Conservation (phyloP, 2,113 vertebrate species). For the Nematolebias whitei region DNA sequence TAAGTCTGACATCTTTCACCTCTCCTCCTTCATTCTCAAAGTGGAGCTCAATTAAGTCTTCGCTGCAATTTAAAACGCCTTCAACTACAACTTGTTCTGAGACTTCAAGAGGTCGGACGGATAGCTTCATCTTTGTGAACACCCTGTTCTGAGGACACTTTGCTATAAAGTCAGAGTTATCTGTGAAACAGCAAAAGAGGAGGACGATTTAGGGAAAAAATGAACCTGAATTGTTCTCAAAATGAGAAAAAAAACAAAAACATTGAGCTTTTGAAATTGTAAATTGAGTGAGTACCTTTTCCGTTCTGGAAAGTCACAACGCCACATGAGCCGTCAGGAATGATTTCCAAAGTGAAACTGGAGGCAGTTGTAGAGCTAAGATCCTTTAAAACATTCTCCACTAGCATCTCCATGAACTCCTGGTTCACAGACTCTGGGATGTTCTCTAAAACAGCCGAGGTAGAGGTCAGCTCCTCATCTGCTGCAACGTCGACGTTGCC, state of each 20-base stretch:
- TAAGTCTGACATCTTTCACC: slow-evolving; percentile 53
- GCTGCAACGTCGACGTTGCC: not conserved
- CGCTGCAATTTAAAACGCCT: slow-evolving; percentile 63
- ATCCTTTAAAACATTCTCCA: slow-evolving; percentile 80
- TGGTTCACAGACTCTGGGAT: slow-evolving; percentile 44
- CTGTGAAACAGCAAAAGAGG: slow-evolving; percentile 64
- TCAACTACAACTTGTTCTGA: slow-evolving; percentile 81
- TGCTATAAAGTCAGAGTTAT: slow-evolving; percentile 67
- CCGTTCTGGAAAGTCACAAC: slow-evolving; percentile 80
- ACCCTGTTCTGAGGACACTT: slow-evolving; percentile 63
- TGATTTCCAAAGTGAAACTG: slow-evolving; percentile 80
- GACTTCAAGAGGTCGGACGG: slow-evolving; percentile 77
- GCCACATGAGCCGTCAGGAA: slow-evolving; percentile 75
- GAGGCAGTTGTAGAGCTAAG: slow-evolving; percentile 50
- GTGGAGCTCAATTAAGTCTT: slow-evolving; percentile 74
- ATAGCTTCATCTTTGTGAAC: slow-evolving; percentile 72
- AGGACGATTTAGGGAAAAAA: not conserved
- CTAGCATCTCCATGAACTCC: slow-evolving; percentile 77
- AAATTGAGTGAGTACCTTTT: slow-evolving; percentile 70
- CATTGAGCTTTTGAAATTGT: not conserved
- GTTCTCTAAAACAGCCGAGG: slow-evolving; percentile 80
- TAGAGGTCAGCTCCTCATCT: slow-evolving; percentile 19
- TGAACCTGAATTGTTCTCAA: not conserved
- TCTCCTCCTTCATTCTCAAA: slow-evolving; percentile 82
- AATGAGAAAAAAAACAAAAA: too few species aligned